Conservation (phyloP, 2,113 vertebrate genomes). For the Perca flavescens region DNA sequence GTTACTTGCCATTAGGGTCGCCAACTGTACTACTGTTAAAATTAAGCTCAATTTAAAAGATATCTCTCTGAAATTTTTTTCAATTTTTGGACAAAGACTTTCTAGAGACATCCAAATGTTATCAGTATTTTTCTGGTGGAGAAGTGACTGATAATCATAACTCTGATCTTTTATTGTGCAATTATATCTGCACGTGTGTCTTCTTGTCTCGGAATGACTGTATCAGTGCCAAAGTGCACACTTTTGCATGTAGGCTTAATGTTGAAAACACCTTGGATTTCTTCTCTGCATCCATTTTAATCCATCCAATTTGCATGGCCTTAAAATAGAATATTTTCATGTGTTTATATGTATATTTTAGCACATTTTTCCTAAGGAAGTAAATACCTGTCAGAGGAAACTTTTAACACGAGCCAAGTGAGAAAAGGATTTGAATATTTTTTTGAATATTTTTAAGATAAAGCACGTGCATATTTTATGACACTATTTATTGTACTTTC, state of each 20-base stretch:
- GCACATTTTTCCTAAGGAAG: slow-evolving; percentile 3
- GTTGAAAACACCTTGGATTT: slow-evolving; percentile 9
- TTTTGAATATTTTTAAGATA: slow-evolving; percentile 52
- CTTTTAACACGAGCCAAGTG: not conserved
- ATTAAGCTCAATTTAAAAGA: slow-evolving; percentile 9
- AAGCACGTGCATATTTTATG: not conserved
- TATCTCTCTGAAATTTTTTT: slow-evolving; percentile 2
- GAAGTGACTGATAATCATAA: not conserved
- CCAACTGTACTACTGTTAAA: not conserved
- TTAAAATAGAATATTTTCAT: slow-evolving; percentile 20
- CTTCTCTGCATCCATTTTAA: not conserved
- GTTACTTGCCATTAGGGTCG: slow-evolving; percentile 13
- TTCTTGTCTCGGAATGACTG: not conserved
- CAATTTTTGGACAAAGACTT: no score
- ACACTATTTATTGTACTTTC: not conserved
- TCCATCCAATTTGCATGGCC: not conserved
- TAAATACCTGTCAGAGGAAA: not conserved
- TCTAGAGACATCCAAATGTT: no score
- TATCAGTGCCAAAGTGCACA: not conserved
- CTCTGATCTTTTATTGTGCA: not conserved
- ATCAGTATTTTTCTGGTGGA: not conserved
- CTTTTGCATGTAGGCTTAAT: not conserved
- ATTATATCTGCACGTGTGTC: not conserved
- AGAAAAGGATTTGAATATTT: slow-evolving; percentile 41
- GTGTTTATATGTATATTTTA: slow-evolving; percentile 13